Percentiles rank a stretch among this genome's conserved stretches.
Evolutionary conservation across 2,797 vertebrate genomes (phyloP).

Genomic region (Poliocrania exsul): DNA sequence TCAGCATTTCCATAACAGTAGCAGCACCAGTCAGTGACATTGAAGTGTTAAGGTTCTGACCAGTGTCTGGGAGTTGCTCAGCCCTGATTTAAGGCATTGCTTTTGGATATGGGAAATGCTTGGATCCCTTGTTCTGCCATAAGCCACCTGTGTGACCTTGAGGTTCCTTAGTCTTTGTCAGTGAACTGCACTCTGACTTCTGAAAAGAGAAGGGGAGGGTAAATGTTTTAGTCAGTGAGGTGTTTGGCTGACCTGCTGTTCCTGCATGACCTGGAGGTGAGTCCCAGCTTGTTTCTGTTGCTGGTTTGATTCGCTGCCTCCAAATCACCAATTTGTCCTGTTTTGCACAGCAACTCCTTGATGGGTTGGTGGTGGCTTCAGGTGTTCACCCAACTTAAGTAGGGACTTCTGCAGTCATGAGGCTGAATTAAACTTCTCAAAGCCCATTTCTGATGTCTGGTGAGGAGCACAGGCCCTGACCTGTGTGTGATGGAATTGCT

Average conservation of each 20-base stretch:
- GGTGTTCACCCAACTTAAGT: not conserved
- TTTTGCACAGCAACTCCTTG: rapidly evolving
- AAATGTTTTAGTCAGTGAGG: not conserved
- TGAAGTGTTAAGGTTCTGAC: not conserved
- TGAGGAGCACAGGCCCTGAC: not conserved
- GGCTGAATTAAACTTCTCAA: not conserved
- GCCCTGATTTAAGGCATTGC: not conserved
- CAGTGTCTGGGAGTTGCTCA: not conserved
- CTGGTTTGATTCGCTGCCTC: not conserved
- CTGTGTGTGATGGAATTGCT: rapidly evolving
- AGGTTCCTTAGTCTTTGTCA: not conserved
- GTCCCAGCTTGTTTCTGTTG: not conserved
- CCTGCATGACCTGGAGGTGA: rapidly evolving
- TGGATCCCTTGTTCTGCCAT: not conserved
- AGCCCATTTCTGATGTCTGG: not conserved
- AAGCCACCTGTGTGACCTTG: not conserved
- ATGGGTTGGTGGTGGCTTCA: not conserved
- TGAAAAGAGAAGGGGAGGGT: not conserved
- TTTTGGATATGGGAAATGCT: not conserved
- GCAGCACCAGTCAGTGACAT: rapidly evolving
- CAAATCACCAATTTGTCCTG: rapidly evolving
- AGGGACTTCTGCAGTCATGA: rapidly evolving
- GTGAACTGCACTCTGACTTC: not conserved
- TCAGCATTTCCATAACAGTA: rapidly evolving
- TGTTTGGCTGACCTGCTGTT: not conserved